Evolutionary conservation across 2,888 invertebrate species (phyloP).

Genomic region (Callinectes sapidus): DNA sequence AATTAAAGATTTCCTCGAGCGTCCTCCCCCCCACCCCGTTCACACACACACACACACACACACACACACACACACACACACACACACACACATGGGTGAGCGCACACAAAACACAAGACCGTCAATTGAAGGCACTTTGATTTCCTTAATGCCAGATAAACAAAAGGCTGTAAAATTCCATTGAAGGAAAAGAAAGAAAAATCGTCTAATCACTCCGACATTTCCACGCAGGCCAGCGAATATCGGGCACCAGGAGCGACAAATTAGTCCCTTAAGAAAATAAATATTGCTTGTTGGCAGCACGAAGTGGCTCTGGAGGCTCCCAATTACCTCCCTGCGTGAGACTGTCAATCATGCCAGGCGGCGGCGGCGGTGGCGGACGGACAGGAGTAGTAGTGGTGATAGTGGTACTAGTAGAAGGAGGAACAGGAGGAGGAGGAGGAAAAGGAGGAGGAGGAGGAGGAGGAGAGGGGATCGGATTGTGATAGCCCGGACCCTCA

Average conservation of each 20-base stretch:
- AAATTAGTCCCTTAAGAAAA: background rate
- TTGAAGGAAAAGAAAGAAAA: background rate
- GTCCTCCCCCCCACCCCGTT: background rate
- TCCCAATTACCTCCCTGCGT: slow-evolving; percentile 53
- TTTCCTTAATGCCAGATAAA: slow-evolving; percentile 25
- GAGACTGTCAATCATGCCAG: slow-evolving; percentile 53
- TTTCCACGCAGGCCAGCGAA: background rate
- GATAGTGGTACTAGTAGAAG: background rate
- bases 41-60: too few relatives aligned
- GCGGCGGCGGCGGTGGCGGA: slow-evolving; percentile 17
- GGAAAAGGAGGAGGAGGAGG: background rate
- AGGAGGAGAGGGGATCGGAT: background rate
- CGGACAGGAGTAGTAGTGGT: background rate
- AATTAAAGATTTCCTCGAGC: slow-evolving; percentile 42
- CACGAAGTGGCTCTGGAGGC: slow-evolving; percentile 26
- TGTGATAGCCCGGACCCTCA: background rate
- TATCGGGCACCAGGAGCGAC: background rate
- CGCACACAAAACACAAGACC: background rate
- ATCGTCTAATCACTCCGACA: background rate
- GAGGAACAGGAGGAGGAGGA: background rate
- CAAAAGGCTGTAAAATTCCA: background rate
- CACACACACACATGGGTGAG: too few relatives aligned
- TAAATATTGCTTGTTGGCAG: slow-evolving; percentile 41
- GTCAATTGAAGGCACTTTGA: slow-evolving; percentile 7
- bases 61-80: background rate